A percentile compares a stretch with the other conserved stretches of the same genome.
phyloP scores from a whole-genome alignment of 2,888 invertebrate species.

The Habroteleia sp. region DNA sequence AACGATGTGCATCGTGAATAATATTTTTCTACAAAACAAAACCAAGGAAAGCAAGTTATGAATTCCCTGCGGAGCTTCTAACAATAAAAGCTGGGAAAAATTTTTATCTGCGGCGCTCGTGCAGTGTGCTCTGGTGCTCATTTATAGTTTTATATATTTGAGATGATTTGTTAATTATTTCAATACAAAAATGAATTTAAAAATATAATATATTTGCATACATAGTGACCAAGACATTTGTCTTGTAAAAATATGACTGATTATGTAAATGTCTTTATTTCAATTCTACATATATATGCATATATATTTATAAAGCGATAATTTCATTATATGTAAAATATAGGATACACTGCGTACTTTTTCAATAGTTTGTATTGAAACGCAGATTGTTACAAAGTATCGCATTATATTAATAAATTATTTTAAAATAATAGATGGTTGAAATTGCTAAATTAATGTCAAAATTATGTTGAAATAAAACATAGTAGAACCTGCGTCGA shows the following conservation, averaged over 20 bases:
- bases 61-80: constrained; percentile 15
- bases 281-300: no score
- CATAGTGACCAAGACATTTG: constrained; percentile 10
- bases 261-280: constrained; percentile 7
- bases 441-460: no score
- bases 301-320: background rate
- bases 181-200: constrained; percentile 5
- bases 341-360: no score
- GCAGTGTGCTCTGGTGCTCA: constrained; percentile 48
- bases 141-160: constrained; percentile 34
- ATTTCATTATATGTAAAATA: background rate
- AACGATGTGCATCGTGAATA: constrained; percentile 30
- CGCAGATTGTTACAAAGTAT: no score
- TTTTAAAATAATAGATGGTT: no score
- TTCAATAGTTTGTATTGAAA: no score
- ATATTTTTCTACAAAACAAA: constrained; percentile 38
- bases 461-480: no score
- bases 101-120: constrained; percentile 53
- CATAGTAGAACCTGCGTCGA: no score
- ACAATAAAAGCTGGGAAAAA: constrained; percentile 4
- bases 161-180: constrained; percentile 30
- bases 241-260: constrained; percentile 15
- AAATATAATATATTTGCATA: constrained; percentile 8
- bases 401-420: no score
- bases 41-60: constrained; percentile 16